Base-by-base conservation (phyloP, 2,113 vertebrate species). In the Notiomystis cincta region DNA sequence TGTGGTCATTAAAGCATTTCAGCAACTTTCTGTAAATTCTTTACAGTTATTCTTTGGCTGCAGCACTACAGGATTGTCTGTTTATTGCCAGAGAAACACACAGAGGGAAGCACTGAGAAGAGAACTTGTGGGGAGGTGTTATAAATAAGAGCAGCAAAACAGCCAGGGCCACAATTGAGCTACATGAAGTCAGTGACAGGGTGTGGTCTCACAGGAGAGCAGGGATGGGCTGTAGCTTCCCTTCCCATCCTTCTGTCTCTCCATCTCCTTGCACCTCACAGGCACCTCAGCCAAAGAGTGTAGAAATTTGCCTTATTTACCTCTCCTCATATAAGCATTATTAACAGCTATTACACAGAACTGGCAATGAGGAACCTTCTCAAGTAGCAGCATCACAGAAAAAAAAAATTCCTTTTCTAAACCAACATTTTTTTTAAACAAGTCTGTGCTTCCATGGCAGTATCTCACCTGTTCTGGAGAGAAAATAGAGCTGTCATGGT, bases 1-100 rank as follows among this genome's bases (percentile, higher is more conserved):
- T 95, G 92, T 91, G 90, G 95, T 61, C 91, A 93, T 87, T 73
- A 91, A 62, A 85, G 17, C 54, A 58, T 66, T 94, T 88, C 70
- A 96, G 42, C 75, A 94, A 91, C 45, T 79, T 93, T 94, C 78
- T 90, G 25, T 42, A 69, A 91, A 70, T 70, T 38, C 78, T 89
- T 94, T 33, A 48, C 60, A 40, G 65, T 89, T 85, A 76, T 61
- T 91, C 66, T 91, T 90, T 88, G 78, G 45, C 82, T 90, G 25
- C 15, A 13, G n/a, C 37, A 67, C 45, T 53, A 65, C 6, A 64
- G 57, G 40, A 48, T 24, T 65, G 42, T 30, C 86, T 89, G 22
- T 82, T 95, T 91, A 57, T 82, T 44, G 69, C 62, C 79, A 81
- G 64, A 93, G 69, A 62, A 95, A 80, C 47, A 71, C 44, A 54